Evolutionary conservation across 2,797 vertebrate species (phyloP).

Genomic region (Babyrousa celebensis): DNA sequence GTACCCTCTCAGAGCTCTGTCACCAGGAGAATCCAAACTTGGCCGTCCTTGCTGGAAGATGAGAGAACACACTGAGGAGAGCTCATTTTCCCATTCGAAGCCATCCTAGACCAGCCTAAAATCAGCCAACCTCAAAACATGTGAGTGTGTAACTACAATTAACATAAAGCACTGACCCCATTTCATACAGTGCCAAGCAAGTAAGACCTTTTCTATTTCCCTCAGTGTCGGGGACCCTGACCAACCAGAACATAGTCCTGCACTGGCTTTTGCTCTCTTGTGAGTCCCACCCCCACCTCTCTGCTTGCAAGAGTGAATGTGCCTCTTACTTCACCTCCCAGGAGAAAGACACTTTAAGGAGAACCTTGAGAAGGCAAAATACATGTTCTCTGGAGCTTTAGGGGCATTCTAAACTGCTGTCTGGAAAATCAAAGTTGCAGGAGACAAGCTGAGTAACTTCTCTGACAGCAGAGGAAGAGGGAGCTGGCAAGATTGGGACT

Average conservation of each 20-base stretch:
- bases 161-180: background rate
- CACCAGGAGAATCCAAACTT: conserved; percentile 12
- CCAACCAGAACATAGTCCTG: conserved; percentile 12
- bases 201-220: no score
- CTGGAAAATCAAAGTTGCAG: conserved; percentile 34
- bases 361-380: background rate
- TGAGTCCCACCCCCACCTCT: background rate
- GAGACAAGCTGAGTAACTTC: conserved; percentile 45
- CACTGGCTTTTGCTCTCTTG: background rate
- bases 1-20: background rate
- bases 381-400: conserved; percentile 39
- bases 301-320: background rate
- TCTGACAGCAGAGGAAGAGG: conserved; percentile 41
- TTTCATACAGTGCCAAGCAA: no score
- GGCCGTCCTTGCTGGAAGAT: background rate
- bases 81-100: background rate
- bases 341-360: conserved; percentile 48
- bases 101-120: background rate
- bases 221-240: background rate
- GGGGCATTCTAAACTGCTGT: conserved; percentile 10
- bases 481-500: background rate
- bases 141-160: background rate
- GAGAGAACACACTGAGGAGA: background rate
- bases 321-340: background rate
- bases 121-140: conserved; percentile 15